Percentiles rank a stretch among this genome's conserved stretches.
phyloP scores from a whole-genome alignment of 2,797 vertebrate species.

The Dendrocincla tyrannina region DNA sequence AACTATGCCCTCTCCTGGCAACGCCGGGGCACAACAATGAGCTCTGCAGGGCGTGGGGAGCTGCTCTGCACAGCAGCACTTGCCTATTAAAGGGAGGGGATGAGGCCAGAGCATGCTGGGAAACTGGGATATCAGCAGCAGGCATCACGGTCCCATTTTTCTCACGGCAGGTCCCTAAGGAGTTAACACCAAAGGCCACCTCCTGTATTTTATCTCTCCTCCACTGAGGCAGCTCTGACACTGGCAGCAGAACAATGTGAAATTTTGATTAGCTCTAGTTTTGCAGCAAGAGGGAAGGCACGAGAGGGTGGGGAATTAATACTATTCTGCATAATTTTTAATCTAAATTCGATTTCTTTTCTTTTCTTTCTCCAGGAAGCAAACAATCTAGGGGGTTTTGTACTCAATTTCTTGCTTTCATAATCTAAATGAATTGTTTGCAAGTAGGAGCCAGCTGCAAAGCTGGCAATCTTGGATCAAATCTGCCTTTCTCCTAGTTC shows the following conservation, averaged over 20 bases:
- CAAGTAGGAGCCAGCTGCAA: slow-evolving; percentile 70
- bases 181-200: slow-evolving; percentile 46
- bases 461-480: slow-evolving; percentile 8
- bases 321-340: slow-evolving; percentile 65
- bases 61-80: background rate
- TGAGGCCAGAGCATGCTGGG: rapidly evolving
- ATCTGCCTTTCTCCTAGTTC: slow-evolving; percentile 34
- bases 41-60: rapidly evolving
- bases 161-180: background rate
- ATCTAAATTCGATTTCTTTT: slow-evolving; percentile 69
- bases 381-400: slow-evolving; percentile 66
- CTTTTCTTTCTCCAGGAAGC: slow-evolving; percentile 64
- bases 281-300: slow-evolving; percentile 41
- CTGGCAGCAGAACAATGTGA: slow-evolving; percentile 41
- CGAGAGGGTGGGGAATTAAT: slow-evolving; percentile 47
- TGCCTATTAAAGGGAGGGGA: background rate
- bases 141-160: rapidly evolving
- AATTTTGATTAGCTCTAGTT: slow-evolving; percentile 41
- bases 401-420: slow-evolving; percentile 67
- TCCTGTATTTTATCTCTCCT: slow-evolving; percentile 23
- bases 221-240: slow-evolving; percentile 46
- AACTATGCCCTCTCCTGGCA: rapidly evolving
- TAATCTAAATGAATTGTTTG: slow-evolving; percentile 73
- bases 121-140: rapidly evolving
- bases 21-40: background rate